Percentiles rank a stretch among this genome's conserved stretches.
phyloP scores from a whole-genome alignment of 2,888 invertebrate genomes.

The Drosophila yooni region DNA sequence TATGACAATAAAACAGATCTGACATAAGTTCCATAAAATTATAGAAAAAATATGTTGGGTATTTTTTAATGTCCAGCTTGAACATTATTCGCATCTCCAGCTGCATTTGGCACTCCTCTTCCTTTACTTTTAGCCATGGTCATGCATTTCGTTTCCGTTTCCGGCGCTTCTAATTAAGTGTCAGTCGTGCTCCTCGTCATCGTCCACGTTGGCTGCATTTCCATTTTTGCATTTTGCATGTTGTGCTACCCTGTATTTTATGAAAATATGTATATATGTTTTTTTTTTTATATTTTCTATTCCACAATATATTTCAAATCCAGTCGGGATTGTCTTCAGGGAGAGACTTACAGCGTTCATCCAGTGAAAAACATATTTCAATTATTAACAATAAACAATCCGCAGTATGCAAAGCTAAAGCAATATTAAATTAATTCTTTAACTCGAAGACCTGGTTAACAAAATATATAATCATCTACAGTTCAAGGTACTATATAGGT shows the following conservation, averaged over 20 bases:
- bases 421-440: background rate
- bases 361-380: background rate
- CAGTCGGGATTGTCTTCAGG: background rate
- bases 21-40: background rate
- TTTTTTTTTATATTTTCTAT: background rate
- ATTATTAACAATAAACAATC: background rate
- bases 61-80: too few species aligned
- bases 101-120: constrained; percentile 23
- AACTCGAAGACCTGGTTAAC: background rate
- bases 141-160: constrained; percentile 72
- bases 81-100: constrained; percentile 16
- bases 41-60: background rate
- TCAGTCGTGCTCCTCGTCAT: constrained; percentile 60
- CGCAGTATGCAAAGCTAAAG: background rate
- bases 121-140: constrained; percentile 40
- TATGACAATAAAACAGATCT: background rate
- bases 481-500: background rate
- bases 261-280: background rate
- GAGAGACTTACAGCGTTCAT: too few species aligned
- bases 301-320: too few species aligned
- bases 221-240: constrained; percentile 33
- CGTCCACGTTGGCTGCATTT: constrained; percentile 27
- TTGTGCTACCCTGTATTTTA: constrained; percentile 14
- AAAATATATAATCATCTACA: background rate
- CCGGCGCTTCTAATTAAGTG: constrained; percentile 76